Evolutionary conservation across 1,140 invertebrate genomes (phyloP), one percentile per base, ranked within the genome.

Genomic region (Drosophila sproati): DNA sequence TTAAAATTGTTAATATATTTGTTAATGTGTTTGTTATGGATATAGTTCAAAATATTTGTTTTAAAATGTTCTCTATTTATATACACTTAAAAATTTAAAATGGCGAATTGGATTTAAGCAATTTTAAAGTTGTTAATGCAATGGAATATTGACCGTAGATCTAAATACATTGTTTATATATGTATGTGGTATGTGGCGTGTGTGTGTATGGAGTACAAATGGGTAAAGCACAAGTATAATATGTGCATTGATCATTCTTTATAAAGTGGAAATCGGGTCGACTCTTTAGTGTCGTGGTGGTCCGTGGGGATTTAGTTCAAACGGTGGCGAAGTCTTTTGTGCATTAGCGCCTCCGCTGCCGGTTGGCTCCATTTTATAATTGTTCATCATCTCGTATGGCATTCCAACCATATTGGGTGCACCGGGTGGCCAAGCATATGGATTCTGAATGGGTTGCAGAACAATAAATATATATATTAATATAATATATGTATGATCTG

Each of bases 1-100:
- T 80, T 85, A 83, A 83, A 83, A 83, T 76, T 48, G 32, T 68
- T 60, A 41, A 28, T 35, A 32, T 5, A 35, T 35, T 12, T 52
- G 45, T 35, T 32, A 12, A 3, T 32, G 5, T 45, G 5, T 45
- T 45, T 7, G 39, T 41, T 41, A 41, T 45, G 6, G 28, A 37
- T 7, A 8, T 64, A 20, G 66, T 60, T 60, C 12, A 8, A 34
- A 20, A 39, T 43, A 29, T 52, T n/a, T 20, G 20, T 47, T 35
- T 60, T 56, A 39, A 57, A 72, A 66, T 64, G 43, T 50, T n/a
- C 37, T 54, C 39, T 54, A 37, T 6, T 8, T 35, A 47, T 60
- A 37, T 41, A 66, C 41, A 45, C 20, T 31, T 60, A 31, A 61
- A 72, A 67, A 57, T 57, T 72, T 72, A 73, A 73, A 73, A 73